Base-by-base conservation (phyloP, 2,113 vertebrate genomes). In the Pelmatolapia mariae region DNA sequence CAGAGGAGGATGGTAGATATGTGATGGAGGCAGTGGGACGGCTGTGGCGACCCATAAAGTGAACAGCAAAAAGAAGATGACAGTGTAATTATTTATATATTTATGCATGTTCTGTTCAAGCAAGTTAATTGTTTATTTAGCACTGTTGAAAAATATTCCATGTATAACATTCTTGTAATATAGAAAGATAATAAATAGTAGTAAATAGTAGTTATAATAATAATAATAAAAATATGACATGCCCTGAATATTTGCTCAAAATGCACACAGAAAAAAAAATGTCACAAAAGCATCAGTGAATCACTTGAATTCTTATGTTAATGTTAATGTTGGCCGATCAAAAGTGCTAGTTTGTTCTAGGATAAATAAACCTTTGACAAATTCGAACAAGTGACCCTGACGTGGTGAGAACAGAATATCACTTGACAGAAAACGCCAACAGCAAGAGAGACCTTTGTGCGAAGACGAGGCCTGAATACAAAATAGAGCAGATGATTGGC, bases 381-480 rank as follows among this genome's bases (percentile, higher is more conserved):
- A 68, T 61, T 36, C 10, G 4, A 54, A 33, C 18, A 56, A 63
- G 73, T 59, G 19, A 76, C 22, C 18, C 13, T 81, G 45, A 80
- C 6, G 18, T 3, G 26, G 40, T 71, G 33, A 53, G 71, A 85
- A 63, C 5, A 47, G 61, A 73, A 87, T 19, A 87, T 50, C 38
- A 10, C 45, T 78, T 57, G 73, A 84, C 76, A 86, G 53, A 83
- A 47, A 63, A 90, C 10, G 53, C 29, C 18, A 52, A 76, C 40
- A 82, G 66, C 22, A 45, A 90, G 73, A 83, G 57, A 87, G 24
- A 86, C 80, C 85, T 81, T 22, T 47, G 87, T 87, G 85, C 29
- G 26, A 85, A 59, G 82, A 89, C 22, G 81, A 84, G 82, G 54
- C 82, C 50, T 63, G 88, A 89, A 89, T 91, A 85, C 86, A 90